Base-by-base conservation (phyloP, 2,797 vertebrate species). In the Psittacula echo region DNA sequence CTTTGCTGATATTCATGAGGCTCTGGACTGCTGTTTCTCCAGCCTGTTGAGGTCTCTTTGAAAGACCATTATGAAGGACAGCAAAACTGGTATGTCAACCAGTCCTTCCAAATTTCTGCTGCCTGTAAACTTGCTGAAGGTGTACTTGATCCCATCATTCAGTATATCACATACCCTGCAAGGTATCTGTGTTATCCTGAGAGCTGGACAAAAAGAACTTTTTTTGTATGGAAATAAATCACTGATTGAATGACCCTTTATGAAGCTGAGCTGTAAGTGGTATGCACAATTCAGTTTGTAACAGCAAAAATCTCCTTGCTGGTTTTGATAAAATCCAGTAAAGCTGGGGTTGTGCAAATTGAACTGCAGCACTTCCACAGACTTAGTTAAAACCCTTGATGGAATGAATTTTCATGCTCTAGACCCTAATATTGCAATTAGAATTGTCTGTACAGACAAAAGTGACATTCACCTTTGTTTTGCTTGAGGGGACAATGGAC, bases 401-500 rank as follows among this genome's bases (percentile, higher is more conserved):
- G 61, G 58, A 78, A 68, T 76, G 67, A 95, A 74, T 95, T 95
- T 75, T 72, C 78, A 58, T 80, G 42, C 41, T 47, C 14, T 85
- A 78, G 56, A 86, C 61, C 64, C 70, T 90, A 85, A 94, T 82
- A 77, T 37, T 51, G 86, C 77, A 96, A 79, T 81, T 85, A 97
- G 50, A 79, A 50, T 93, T 89, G 54, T 68, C 53, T 87, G 79
- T 90, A 88, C 83, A 93, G 70, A 84, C 47, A 90, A 50, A 11
- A 87, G 61, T 76, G 51, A 72, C 47, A 79, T 83, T 94, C 45
- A 44, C 79, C 51, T 96, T 95, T 60, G 79, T 48, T 95, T 96
- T 84, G 85, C 94, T 95, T 85, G 53, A 93, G 61, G 86, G 85
- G 41, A 92, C 95, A 97, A 92, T 85, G 89, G 90, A 96, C 56